These are phyloP conservation scores for Centropyge bicolor DNA, from an alignment of 2,797 vertebrate species.

Conservation along the genomic window DNA sequence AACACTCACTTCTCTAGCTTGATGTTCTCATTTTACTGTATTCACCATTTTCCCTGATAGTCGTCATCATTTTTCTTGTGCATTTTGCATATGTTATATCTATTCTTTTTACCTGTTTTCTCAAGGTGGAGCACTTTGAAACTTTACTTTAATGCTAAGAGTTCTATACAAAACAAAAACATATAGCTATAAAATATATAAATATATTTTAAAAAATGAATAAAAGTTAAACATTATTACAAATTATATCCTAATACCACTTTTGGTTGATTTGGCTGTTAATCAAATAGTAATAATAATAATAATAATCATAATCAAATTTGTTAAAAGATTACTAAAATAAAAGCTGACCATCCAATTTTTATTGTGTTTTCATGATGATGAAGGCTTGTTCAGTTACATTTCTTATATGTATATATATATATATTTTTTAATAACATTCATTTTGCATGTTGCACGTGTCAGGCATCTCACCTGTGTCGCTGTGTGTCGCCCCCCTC, in stretches of 20 bases:
- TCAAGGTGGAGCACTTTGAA: neutral
- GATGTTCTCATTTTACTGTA: neutral
- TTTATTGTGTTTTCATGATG: too few relatives aligned
- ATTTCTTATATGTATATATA: too few relatives aligned
- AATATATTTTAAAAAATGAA: too few relatives aligned
- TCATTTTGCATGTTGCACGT: neutral
- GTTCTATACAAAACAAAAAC: neutral
- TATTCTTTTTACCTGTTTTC: neutral
- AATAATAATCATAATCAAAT: neutral
- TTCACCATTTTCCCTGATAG: neutral
- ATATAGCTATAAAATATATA: neutral
- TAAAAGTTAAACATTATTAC: too few relatives aligned
- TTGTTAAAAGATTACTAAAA: neutral
- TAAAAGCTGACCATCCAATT: neutral
- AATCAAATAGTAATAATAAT: too few relatives aligned
- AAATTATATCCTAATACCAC: too few relatives aligned
- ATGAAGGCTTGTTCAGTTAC: neutral
- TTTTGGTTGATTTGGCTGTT: too few relatives aligned
- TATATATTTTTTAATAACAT: neutral
- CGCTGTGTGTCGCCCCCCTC: conserved; percentile 47
- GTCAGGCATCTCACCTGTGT: conserved; percentile 49
- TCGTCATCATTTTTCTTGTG: too few relatives aligned
- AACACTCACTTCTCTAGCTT: neutral
- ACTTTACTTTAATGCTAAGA: neutral
- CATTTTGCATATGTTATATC: neutral